These are phyloP conservation scores for Mionectes macconnelli DNA, from an alignment of 2,113 vertebrate genomes.

Conservation along the genomic window DNA sequence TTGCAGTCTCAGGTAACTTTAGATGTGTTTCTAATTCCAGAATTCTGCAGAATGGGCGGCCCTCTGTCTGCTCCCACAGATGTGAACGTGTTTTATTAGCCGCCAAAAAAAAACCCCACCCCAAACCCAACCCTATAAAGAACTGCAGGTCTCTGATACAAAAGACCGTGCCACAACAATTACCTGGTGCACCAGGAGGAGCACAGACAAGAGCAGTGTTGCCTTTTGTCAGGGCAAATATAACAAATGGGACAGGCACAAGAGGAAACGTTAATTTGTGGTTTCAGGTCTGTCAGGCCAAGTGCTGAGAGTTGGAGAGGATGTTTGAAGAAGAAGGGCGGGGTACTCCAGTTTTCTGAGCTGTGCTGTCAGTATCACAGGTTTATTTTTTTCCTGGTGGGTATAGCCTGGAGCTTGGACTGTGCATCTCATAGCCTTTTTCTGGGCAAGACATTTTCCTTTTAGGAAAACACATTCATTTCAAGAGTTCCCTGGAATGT, in stretches of 20 bases:
- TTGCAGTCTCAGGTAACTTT: background rate
- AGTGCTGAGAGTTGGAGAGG: background rate
- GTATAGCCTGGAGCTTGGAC: background rate
- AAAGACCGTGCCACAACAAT: background rate
- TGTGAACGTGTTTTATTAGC: background rate
- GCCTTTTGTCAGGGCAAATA: background rate
- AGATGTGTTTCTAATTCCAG: background rate
- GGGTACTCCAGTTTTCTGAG: background rate
- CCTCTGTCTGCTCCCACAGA: background rate
- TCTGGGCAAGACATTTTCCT: background rate
- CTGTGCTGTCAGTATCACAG: background rate
- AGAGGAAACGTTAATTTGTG: background rate
- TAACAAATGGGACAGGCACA: background rate
- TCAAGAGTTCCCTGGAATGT: background rate
- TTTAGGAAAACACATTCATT: background rate
- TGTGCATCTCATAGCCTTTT: background rate
- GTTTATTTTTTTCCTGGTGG: background rate
- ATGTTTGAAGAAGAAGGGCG: background rate
- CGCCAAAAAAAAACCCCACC: background rate
- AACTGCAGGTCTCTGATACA: background rate
- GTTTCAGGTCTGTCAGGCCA: background rate
- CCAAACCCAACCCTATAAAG: background rate
- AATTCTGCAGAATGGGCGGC: background rate
- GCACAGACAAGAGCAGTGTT: background rate
- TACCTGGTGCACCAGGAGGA: background rate